Evolutionary conservation across 2,888 invertebrate genomes (phyloP).

Genomic region (Thymelicus lineola): DNA sequence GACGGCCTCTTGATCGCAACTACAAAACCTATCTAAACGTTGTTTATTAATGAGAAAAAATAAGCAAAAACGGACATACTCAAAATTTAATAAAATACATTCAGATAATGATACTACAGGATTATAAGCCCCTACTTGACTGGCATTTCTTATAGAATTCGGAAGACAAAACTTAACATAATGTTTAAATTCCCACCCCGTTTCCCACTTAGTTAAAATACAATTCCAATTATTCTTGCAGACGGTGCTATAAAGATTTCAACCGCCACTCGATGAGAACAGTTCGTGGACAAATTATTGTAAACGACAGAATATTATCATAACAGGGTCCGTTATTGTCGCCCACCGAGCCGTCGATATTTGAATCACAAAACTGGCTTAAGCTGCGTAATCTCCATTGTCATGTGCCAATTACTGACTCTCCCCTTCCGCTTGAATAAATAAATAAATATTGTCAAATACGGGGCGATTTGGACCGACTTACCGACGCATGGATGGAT

Average conservation of each 20-base stretch:
- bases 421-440: slow-evolving; percentile 83
- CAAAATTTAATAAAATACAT: background rate
- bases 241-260: slow-evolving; percentile 50
- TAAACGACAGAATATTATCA: slow-evolving; percentile 78
- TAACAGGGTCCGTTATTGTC: slow-evolving; percentile 74
- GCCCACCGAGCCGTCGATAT: slow-evolving; percentile 73
- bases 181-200: slow-evolving; percentile 22
- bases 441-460: slow-evolving; percentile 77
- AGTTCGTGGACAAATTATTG: slow-evolving; percentile 68
- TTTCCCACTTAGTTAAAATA: slow-evolving; percentile 18
- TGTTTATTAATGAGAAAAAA: too few relatives aligned
- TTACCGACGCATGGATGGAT: slow-evolving; percentile 22
- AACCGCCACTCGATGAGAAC: slow-evolving; percentile 55
- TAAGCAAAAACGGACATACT: too few relatives aligned
- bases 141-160: slow-evolving; percentile 41
- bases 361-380: slow-evolving; percentile 81
- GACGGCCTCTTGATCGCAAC: too few relatives aligned
- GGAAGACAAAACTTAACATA: slow-evolving; percentile 15
- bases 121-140: slow-evolving; percentile 33
- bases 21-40: too few relatives aligned
- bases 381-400: slow-evolving; percentile 82
- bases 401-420: slow-evolving; percentile 79
- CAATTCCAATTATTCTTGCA: slow-evolving; percentile 56
- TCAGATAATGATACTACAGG: slow-evolving; percentile 22
- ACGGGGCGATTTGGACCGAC: slow-evolving; percentile 29